Conservation (phyloP, 2,888 invertebrate genomes). For the Xylophagus ater region DNA sequence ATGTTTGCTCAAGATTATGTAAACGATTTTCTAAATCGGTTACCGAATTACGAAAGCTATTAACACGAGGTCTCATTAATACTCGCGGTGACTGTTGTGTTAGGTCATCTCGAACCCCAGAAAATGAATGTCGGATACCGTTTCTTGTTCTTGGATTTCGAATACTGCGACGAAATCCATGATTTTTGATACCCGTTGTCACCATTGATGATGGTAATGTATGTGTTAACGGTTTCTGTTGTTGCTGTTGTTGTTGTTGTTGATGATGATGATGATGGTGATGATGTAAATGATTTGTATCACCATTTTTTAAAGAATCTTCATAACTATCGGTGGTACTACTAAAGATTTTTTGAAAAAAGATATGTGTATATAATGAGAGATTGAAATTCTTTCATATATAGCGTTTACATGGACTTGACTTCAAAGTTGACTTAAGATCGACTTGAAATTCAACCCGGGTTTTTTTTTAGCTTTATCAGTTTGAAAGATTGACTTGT, state of each 20-base stretch:
- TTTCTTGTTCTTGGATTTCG: conserved; percentile 12
- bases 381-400: too few relatives aligned
- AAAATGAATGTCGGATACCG: conserved; percentile 36
- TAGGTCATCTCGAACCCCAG: conserved; percentile 37
- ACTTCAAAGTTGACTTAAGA: too few relatives aligned
- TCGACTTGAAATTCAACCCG: too few relatives aligned
- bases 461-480: too few relatives aligned
- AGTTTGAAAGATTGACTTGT: too few relatives aligned
- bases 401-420: too few relatives aligned
- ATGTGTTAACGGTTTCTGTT: conserved; percentile 10
- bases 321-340: conserved; percentile 63
- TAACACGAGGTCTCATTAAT: conserved; percentile 31
- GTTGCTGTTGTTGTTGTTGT: conserved; percentile 2
- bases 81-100: conserved; percentile 35
- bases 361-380: too few relatives aligned
- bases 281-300: conserved; percentile 16
- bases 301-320: conserved; percentile 56
- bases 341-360: too few relatives aligned
- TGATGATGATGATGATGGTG: neutral
- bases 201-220: neutral
- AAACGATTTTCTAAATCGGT: conserved; percentile 37
- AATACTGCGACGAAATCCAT: conserved; percentile 17
- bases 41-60: conserved; percentile 36
- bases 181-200: neutral
- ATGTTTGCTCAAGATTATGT: conserved; percentile 37